Base-by-base conservation (phyloP, 2,888 invertebrate species). In the Caenorhabditis afra region DNA sequence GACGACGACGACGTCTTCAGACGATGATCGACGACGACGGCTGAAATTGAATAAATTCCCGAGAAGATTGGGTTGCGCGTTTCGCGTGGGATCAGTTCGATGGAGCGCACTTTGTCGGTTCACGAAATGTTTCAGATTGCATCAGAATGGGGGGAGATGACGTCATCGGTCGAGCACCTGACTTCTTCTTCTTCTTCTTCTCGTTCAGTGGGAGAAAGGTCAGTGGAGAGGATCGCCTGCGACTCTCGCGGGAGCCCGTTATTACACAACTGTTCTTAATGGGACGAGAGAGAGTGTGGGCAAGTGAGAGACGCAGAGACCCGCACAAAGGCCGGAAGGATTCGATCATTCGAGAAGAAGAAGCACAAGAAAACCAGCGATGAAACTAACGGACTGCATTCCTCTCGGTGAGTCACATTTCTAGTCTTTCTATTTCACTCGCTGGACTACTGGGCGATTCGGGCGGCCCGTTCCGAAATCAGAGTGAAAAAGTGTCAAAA, bases 251-350 rank as follows among this genome's bases (percentile, higher is more conserved):
- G 29, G 29, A 29, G 68, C 52, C 59, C 49, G 52, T 20, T 73
- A 41, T 73, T 64, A 73, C 73, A 73, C 73, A 73, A 64, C 73
- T 64, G 73, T 64, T 64, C 73, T 41, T 29, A 29, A 29, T 29
- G 29, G 20, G 22, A n/a, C 18, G 41, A 18, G 44, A 58, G 37
- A 58, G 41, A 64, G 49, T 52, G 23, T 12, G 39, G 4, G 11
- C 23, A 35, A 18, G 1, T 11, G 58, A 64, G 73, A 73, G 73
- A 64, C 55, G 11, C 35, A 41, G 73, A 58, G 18, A 57, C 35
- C 22, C 37, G 35, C 29, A 10, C 20, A 18, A 18, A 22, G 70
- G 23, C 68, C 29, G 37, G 45, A 64, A 39, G 22, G 61, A 64
- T 18, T 23, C 55, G 71, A 47, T 57, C 55, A 62, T 41, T 50